A percentile compares a stretch with the other conserved stretches of the same genome.
These are phyloP conservation scores for Agrypnia vestita DNA, from an alignment of 1,140 invertebrate species.

Conservation along the genomic window DNA sequence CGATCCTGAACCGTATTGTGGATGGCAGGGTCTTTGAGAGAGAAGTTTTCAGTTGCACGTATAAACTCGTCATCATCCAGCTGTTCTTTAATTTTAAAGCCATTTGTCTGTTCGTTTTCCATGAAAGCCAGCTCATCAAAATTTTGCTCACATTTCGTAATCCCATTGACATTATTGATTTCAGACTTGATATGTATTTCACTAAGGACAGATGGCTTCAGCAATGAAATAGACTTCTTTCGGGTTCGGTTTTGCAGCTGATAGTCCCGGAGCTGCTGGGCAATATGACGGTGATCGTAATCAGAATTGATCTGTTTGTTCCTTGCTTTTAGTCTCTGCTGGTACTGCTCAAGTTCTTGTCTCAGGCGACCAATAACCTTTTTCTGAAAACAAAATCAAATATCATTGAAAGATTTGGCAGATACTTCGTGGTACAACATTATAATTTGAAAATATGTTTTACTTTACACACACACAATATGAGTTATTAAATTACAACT, in stretches of 20 bases:
- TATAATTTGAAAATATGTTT: too few species aligned
- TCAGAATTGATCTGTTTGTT: constrained; percentile 70
- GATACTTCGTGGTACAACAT: too few species aligned
- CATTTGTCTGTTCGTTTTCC: constrained; percentile 59
- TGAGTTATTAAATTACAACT: too few species aligned
- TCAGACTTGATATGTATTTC: constrained; percentile 70
- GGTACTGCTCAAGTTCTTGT: constrained; percentile 69
- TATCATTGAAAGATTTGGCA: too few species aligned
- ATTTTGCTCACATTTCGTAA: constrained; percentile 64
- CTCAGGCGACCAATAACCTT: constrained; percentile 68
- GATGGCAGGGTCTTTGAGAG: constrained; percentile 59
- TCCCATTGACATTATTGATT: constrained; percentile 63
- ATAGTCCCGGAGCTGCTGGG: constrained; percentile 70
- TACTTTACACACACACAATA: too few species aligned
- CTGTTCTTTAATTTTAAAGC: constrained; percentile 32
- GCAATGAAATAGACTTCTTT: constrained; percentile 66
- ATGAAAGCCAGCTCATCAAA: constrained; percentile 64
- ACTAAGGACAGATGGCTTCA: constrained; percentile 70
- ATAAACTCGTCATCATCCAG: constrained; percentile 59
- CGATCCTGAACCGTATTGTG: constrained; percentile 65
- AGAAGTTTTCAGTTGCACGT: constrained; percentile 58
- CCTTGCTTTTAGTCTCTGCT: constrained; percentile 67
- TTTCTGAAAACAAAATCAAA: constrained; percentile 65
- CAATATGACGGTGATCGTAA: constrained; percentile 70
- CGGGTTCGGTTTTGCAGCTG: constrained; percentile 67